phyloP scores from a whole-genome alignment of 2,888 invertebrate genomes.

The Magallana nippona region DNA sequence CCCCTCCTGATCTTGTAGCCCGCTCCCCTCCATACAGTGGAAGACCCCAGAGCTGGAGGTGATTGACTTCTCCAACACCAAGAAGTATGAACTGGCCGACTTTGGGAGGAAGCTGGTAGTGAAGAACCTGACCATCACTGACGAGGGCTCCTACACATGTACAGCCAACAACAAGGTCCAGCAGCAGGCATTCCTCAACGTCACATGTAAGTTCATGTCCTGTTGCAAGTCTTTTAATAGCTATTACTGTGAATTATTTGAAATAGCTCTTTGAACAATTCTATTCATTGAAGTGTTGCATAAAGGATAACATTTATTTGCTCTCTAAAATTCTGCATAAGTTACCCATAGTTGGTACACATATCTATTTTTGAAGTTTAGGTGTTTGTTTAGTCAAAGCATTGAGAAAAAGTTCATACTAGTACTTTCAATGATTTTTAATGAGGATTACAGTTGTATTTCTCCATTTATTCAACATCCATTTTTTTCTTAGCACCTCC shows the following conservation, averaged over 20 bases:
- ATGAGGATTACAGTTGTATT: too few species aligned
- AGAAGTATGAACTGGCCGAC: not conserved
- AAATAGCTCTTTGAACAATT: not conserved
- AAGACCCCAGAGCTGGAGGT: not conserved
- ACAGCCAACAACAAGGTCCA: constrained; percentile 23
- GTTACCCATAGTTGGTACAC: too few species aligned
- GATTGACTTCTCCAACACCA: not conserved
- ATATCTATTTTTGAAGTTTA: too few species aligned
- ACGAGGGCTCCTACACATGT: constrained; percentile 37
- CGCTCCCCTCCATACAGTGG: constrained; percentile 31
- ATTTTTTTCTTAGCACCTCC: not conserved
- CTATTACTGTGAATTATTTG: not conserved
- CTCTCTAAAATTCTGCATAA: too few species aligned
- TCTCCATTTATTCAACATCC: too few species aligned
- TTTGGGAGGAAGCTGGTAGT: constrained; percentile 12
- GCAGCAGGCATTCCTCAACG: not conserved
- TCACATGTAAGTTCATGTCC: constrained; percentile 16
- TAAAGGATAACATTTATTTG: too few species aligned
- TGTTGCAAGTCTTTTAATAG: not conserved
- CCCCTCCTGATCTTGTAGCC: not conserved
- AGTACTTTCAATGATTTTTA: too few species aligned
- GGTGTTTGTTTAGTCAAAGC: too few species aligned
- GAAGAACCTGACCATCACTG: not conserved
- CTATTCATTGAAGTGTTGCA: not conserved
- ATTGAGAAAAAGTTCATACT: too few species aligned